Evolutionary conservation across 2,113 vertebrate species (phyloP).

Genomic region (Gallinago paraguaiae): DNA sequence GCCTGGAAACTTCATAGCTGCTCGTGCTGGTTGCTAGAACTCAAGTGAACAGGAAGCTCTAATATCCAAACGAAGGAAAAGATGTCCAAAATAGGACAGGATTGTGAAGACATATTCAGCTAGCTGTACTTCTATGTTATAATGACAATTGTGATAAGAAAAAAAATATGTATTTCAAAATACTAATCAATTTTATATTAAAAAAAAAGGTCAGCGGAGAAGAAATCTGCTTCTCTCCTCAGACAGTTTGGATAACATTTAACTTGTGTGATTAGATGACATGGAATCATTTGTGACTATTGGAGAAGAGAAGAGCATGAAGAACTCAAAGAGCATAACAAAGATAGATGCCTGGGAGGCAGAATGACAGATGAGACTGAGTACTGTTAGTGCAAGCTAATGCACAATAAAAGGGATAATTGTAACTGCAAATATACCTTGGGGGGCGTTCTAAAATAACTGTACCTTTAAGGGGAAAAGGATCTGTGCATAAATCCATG

Average conservation of each 20-base stretch:
- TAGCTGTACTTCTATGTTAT: not conserved
- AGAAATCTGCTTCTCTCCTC: not conserved
- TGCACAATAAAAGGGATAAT: not conserved
- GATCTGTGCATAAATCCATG: not conserved
- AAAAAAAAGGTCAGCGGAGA: not conserved
- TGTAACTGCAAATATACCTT: not conserved
- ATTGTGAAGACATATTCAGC: not conserved
- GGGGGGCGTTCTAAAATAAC: not conserved
- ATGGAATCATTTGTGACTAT: not conserved
- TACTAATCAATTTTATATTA: not conserved
- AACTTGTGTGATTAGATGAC: not conserved
- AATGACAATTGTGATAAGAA: not conserved
- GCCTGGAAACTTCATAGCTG: not conserved
- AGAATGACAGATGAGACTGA: not conserved
- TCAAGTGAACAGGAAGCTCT: not conserved
- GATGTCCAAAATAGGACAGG: not conserved
- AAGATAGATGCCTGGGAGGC: not conserved
- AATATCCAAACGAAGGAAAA: not conserved
- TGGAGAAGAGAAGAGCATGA: not conserved
- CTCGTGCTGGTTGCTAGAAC: not conserved
- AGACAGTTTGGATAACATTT: not conserved
- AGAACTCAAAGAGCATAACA: not conserved
- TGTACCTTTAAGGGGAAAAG: slow-evolving; percentile 14
- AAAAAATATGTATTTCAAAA: not conserved
- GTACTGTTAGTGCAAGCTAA: not conserved